Percentiles rank a stretch among this genome's conserved stretches.
phyloP scores from a whole-genome alignment of 2,113 vertebrate species.

The Eptesicus fuscus region DNA sequence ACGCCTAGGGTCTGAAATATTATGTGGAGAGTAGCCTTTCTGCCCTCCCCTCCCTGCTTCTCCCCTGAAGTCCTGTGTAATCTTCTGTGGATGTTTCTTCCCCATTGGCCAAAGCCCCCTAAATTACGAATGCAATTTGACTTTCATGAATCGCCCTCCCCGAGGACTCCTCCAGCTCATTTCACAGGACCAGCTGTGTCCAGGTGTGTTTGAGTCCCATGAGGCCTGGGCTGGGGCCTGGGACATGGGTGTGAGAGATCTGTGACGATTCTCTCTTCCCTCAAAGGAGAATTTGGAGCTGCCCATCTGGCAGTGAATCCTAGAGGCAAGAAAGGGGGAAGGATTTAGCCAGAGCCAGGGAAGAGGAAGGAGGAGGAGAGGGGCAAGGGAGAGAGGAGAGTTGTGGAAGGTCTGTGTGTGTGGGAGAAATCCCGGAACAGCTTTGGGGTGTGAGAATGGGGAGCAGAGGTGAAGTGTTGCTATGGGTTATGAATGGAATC shows the following conservation, averaged over 20 bases:
- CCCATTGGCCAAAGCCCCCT: neutral
- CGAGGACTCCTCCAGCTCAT: neutral
- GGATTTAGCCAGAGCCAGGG: neutral
- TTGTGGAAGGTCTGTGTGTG: neutral
- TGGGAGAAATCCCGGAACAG: neutral
- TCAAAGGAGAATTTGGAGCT: neutral
- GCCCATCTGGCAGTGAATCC: neutral
- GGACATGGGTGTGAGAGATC: neutral
- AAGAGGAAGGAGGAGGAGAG: neutral
- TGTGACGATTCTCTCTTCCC: neutral
- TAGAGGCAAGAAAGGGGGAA: neutral
- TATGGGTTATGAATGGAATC: neutral
- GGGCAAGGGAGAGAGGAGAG: neutral
- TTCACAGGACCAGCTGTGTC: neutral
- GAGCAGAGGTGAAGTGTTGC: neutral
- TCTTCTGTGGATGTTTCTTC: neutral
- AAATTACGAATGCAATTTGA: neutral
- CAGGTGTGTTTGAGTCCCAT: neutral
- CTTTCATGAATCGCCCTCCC: neutral
- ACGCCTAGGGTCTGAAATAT: neutral
- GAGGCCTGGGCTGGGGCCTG: neutral
- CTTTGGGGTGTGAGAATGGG: neutral
- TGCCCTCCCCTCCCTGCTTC: neutral
- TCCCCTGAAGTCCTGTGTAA: neutral
- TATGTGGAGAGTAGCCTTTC: neutral